Conservation (phyloP, 1,140 invertebrate genomes). For the Achatina immaculata region DNA sequence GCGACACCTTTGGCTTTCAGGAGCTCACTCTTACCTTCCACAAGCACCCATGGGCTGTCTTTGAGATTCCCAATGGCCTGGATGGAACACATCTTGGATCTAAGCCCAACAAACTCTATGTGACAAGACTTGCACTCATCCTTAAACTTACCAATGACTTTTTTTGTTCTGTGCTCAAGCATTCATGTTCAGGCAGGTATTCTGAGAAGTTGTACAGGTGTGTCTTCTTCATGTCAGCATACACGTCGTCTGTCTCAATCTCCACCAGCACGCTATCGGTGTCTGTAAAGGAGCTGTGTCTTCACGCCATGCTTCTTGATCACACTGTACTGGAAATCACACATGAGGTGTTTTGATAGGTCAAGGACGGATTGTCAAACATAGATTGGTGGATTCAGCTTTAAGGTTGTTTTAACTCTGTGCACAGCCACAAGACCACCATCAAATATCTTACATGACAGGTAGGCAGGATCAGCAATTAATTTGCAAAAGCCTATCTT, state of each 20-base stretch:
- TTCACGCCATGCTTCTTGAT: conserved; percentile 52
- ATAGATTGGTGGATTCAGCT: conserved; percentile 54
- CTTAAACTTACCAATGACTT: conserved; percentile 72
- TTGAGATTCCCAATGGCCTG: too few relatives aligned
- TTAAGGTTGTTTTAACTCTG: conserved; percentile 44
- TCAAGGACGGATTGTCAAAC: conserved; percentile 52
- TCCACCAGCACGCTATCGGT: conserved; percentile 70
- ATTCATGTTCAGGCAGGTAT: conserved; percentile 29
- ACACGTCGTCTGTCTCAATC: conserved; percentile 58
- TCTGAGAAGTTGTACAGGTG: conserved; percentile 39
- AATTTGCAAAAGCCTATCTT: conserved; percentile 48
- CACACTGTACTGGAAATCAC: conserved; percentile 58
- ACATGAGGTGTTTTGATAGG: conserved; percentile 55
- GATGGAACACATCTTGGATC: conserved; percentile 67
- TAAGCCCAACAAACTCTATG: conserved; percentile 70
- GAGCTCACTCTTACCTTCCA: too few relatives aligned
- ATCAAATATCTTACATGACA: conserved; percentile 60
- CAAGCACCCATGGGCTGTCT: too few relatives aligned
- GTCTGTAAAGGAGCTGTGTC: conserved; percentile 64
- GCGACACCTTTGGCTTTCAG: too few relatives aligned
- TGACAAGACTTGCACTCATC: conserved; percentile 70
- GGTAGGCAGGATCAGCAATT: conserved; percentile 61
- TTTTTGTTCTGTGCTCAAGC: conserved; percentile 66
- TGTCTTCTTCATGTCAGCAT: conserved; percentile 56
- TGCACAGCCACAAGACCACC: conserved; percentile 46